These are phyloP conservation scores for Emys orbicularis DNA, from an alignment of 2,797 vertebrate genomes.

Conservation along the genomic window DNA sequence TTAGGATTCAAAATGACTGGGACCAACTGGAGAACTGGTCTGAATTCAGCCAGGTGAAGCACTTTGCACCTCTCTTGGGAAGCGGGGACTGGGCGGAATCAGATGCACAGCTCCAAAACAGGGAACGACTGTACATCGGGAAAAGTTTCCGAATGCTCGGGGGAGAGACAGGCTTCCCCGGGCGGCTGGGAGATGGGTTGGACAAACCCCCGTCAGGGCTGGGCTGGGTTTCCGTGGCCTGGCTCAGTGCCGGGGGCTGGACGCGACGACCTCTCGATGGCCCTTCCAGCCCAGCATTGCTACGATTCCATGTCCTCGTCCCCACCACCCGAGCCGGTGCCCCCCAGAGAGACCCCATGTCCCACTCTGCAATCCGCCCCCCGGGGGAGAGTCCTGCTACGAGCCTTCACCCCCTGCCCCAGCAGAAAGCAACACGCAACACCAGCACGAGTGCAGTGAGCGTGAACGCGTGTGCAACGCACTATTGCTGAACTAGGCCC, in stretches of 20 bases:
- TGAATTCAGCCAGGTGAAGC: too few relatives aligned
- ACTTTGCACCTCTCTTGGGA: too few relatives aligned
- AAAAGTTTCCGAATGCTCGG: not conserved
- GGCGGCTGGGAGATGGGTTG: not conserved
- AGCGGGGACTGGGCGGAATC: too few relatives aligned
- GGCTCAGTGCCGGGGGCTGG: too few relatives aligned
- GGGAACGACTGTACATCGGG: fast-evolving
- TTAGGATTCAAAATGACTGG: too few relatives aligned
- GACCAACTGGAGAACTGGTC: too few relatives aligned
- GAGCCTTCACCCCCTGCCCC: not conserved
- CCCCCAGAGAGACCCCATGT: not conserved
- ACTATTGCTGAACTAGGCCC: not conserved
- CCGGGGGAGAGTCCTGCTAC: not conserved
- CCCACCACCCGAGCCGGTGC: too few relatives aligned
- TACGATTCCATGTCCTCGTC: not conserved
- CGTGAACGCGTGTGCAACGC: fast-evolving
- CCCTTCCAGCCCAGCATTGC: too few relatives aligned
- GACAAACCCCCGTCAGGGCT: too few relatives aligned
- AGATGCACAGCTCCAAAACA: too few relatives aligned
- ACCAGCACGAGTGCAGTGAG: not conserved
- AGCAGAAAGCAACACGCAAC: not conserved
- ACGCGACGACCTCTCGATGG: too few relatives aligned
- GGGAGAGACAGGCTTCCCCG: not conserved
- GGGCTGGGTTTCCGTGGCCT: too few relatives aligned
- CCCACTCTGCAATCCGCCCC: not conserved